A percentile compares a stretch with the other conserved stretches of the same genome.
Evolutionary conservation across 1,140 invertebrate genomes (phyloP).

Genomic region (Tetragonula clypearis): DNA sequence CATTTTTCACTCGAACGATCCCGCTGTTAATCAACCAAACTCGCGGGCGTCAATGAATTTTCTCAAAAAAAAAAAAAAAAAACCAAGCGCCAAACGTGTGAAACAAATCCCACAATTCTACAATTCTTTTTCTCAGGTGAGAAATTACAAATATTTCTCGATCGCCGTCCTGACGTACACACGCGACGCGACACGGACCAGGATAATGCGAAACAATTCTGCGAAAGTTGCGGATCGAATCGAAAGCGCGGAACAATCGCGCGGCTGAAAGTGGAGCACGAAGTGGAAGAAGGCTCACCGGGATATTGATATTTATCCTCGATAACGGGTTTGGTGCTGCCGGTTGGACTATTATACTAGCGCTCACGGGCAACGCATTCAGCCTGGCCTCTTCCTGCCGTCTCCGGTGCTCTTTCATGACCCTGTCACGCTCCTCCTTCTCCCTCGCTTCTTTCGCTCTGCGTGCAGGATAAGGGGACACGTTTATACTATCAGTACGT

Average conservation of each 20-base stretch:
- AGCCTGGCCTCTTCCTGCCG: constrained; percentile 63
- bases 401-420: constrained; percentile 38
- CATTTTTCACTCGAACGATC: too few relatives aligned
- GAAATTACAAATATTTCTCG: too few relatives aligned
- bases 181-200: too few relatives aligned
- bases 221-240: constrained; percentile 7
- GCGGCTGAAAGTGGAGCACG: constrained; percentile 17
- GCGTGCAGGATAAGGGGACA: not conserved
- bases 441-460: constrained; percentile 39
- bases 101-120: too few relatives aligned
- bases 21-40: too few relatives aligned
- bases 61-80: too few relatives aligned
- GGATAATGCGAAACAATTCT: constrained; percentile 32
- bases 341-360: constrained; percentile 68
- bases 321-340: constrained; percentile 16
- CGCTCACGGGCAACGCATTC: constrained; percentile 68
- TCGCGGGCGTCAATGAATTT: too few relatives aligned
- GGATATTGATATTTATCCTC: constrained; percentile 57
- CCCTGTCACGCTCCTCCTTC: constrained; percentile 35
- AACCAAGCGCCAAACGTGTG: too few relatives aligned
- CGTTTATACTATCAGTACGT: constrained; percentile 13
- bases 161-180: not conserved
- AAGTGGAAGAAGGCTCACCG: constrained; percentile 60
- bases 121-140: too few relatives aligned
- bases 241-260: constrained; percentile 9